A percentile compares a stretch with the other conserved stretches of the same genome.
These are phyloP conservation scores for Pogoniulus pusillus DNA, from an alignment of 2,797 vertebrate species.

Conservation along the genomic window DNA sequence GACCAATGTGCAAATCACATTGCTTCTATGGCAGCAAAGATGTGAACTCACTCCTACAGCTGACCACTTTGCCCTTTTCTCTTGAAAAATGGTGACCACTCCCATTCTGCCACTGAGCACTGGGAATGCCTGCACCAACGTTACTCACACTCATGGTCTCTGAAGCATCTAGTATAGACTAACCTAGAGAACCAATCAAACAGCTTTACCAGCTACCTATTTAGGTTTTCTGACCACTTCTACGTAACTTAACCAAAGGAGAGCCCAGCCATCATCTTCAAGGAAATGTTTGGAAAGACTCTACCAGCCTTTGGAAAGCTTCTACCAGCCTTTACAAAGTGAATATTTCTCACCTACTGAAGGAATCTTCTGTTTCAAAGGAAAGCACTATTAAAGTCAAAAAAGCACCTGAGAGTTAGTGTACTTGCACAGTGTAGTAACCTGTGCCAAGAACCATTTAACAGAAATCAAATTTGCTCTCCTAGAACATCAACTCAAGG, in stretches of 20 bases:
- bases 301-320: background rate
- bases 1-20: rapidly evolving
- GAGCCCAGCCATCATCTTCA: background rate
- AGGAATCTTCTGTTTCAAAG: background rate
- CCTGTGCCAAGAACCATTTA: background rate
- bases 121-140: background rate
- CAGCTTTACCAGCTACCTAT: background rate
- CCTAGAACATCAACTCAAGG: background rate
- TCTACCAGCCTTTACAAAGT: background rate
- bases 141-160: background rate
- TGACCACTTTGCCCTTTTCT: background rate
- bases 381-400: background rate
- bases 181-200: background rate
- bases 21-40: background rate
- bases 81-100: background rate
- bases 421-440: background rate
- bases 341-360: background rate
- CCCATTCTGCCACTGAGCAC: background rate
- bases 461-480: background rate
- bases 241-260: background rate
- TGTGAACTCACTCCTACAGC: background rate
- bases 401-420: background rate
- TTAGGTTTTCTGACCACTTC: background rate
- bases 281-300: background rate
- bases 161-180: background rate